Base-by-base conservation (phyloP, 2,113 vertebrate genomes). In the Octodon degus region DNA sequence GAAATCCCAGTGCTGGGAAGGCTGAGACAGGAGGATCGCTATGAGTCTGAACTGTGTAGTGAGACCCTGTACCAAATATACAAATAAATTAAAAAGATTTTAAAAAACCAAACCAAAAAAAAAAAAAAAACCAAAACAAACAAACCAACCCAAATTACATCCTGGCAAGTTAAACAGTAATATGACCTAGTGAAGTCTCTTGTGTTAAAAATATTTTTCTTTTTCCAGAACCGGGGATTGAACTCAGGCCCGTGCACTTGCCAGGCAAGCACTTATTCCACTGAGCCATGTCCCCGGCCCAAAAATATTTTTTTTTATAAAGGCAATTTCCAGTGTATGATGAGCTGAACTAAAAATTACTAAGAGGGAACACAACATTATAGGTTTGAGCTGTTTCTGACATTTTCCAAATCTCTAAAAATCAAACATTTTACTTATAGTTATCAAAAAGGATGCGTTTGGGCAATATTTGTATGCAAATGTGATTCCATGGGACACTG, bases 381-480 rank as follows among this genome's bases (percentile, higher is more conserved):
- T 5, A 63, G 34, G 50, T 12, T 74, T 86, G 86, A 76, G 34
- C 34, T 92, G 60, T 90, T 89, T 86, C 43, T 96, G 72, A 93
- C 60, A 83, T 86, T 81, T 81, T 10, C n/a, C 37, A 67, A 89
- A 14, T 89, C 17, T 94, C 60, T 96, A n/a, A 95, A 96, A 88
- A 55, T 3, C 82, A 79, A 13, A 43, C 5, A n/a, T 67, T 83
- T 72, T 86, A 40, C 53, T 90, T 94, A 90, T 50, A 55, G 65
- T 7, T 85, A 11, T 2, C 37, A 4, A 27, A 76, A 22, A 40
- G 63, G 34, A 72, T 60, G 3, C 40, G 25, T 77, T 91, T 87
- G 47, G 34, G 87, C 11, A 63, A 70, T 93, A 89, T 96, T 93
- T 63, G 53, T 70, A 65, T 63, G 47, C 22, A 50, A 90, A 82